Evolutionary conservation across 2,888 invertebrate genomes (phyloP).

Genomic region (Drosophila mimetica): DNA sequence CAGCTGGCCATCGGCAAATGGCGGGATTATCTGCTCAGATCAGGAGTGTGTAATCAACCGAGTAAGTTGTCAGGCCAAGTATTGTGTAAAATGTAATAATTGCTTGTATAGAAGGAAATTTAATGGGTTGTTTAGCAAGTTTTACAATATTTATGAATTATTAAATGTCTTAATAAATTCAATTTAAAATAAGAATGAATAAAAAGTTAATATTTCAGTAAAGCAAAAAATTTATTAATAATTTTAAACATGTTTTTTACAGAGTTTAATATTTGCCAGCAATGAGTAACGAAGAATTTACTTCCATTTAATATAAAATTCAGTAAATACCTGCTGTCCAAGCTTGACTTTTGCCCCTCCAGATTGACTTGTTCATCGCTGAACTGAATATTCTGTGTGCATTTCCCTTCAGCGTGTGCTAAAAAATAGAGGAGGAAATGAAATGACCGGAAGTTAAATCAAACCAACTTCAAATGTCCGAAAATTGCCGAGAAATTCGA

Average conservation of each 20-base stretch:
- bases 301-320: neutral
- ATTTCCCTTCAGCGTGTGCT: constrained; percentile 5
- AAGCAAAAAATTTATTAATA: too few relatives aligned
- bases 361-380: constrained; percentile 18
- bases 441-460: constrained; percentile 78
- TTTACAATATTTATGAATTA: too few relatives aligned
- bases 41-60: neutral
- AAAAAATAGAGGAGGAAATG: constrained; percentile 66
- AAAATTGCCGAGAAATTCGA: constrained; percentile 58
- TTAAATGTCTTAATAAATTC: too few relatives aligned
- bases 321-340: neutral
- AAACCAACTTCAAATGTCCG: constrained; percentile 62
- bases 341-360: constrained; percentile 2
- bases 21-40: constrained; percentile 1
- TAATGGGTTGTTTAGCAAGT: too few relatives aligned
- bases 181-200: too few relatives aligned
- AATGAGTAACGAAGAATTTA: too few relatives aligned
- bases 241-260: neutral
- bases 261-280: neutral
- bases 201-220: too few relatives aligned
- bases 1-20: constrained; percentile 52
- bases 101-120: neutral
- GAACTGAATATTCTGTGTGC: constrained; percentile 32
- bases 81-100: neutral
- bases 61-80: neutral